These are phyloP conservation scores for Procapra przewalskii DNA, from an alignment of 2,113 vertebrate species.

Conservation along the genomic window DNA sequence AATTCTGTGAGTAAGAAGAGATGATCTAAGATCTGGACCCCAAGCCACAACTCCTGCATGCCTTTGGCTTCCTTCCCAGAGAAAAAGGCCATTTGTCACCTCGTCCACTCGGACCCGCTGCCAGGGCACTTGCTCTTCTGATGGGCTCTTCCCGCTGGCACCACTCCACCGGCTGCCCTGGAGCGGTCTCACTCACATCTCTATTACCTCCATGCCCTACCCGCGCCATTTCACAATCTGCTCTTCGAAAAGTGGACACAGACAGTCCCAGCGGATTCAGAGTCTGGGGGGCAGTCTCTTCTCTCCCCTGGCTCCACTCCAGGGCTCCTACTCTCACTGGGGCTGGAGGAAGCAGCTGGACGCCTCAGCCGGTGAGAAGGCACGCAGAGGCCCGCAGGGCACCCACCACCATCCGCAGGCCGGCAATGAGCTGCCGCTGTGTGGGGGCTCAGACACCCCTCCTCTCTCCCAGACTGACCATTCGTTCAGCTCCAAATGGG, in stretches of 20 bases:
- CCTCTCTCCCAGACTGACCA: background rate
- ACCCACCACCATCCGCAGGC: background rate
- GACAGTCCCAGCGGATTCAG: constrained; percentile 19
- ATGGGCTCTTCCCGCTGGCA: background rate
- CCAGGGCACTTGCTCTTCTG: constrained; percentile 33
- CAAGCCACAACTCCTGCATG: background rate
- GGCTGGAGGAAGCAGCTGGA: background rate
- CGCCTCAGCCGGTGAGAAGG: background rate
- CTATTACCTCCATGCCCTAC: background rate
- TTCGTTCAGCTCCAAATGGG: background rate
- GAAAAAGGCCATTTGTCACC: constrained; percentile 36
- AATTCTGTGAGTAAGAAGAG: background rate
- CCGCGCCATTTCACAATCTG: background rate
- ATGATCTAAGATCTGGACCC: constrained; percentile 36
- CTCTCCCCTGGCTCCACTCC: background rate
- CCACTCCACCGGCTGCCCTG: background rate
- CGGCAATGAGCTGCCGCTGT: too few relatives aligned
- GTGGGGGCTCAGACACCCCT: background rate
- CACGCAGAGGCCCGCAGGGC: too few relatives aligned
- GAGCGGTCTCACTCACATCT: background rate
- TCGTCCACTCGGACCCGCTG: background rate
- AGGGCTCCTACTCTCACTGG: background rate
- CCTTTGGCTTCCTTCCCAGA: constrained; percentile 49
- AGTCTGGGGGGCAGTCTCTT: background rate
- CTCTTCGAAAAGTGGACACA: background rate